Conservation (phyloP, 2,888 invertebrate genomes). For the Lissocephala sabroskyi region DNA sequence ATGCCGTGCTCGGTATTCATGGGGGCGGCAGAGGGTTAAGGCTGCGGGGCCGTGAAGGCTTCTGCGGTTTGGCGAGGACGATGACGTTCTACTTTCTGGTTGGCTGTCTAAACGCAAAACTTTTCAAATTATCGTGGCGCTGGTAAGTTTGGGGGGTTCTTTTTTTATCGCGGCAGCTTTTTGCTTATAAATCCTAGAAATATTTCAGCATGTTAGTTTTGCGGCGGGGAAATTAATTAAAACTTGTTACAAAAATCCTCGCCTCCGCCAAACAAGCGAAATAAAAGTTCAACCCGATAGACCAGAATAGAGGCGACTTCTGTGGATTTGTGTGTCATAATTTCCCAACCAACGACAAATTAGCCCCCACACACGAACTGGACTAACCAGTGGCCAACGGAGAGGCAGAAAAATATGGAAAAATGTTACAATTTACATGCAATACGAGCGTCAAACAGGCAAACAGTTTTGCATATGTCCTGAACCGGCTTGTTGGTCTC, state of each 20-base stretch:
- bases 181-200: slow-evolving; percentile 5
- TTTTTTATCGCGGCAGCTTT: slow-evolving; percentile 58
- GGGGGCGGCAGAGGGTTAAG: too few species aligned
- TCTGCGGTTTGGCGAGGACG: slow-evolving; percentile 12
- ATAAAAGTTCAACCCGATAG: slow-evolving; percentile 1
- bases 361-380: slow-evolving; percentile 32
- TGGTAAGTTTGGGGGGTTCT: too few species aligned
- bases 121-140: slow-evolving; percentile 62
- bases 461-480: slow-evolving; percentile 60
- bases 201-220: slow-evolving; percentile 17
- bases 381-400: background rate
- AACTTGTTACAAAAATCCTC: slow-evolving; percentile 45
- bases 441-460: slow-evolving; percentile 31
- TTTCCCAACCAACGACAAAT: slow-evolving; percentile 50
- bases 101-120: slow-evolving; percentile 60
- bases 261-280: slow-evolving; percentile 14
- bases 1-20: slow-evolving; percentile 49
- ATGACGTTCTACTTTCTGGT: slow-evolving; percentile 16
- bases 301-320: slow-evolving; percentile 19
- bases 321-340: slow-evolving; percentile 49
- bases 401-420: background rate
- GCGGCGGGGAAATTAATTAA: slow-evolving; percentile 62
- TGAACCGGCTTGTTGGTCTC: slow-evolving; percentile 26
- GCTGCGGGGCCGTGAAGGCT: background rate
- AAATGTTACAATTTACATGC: slow-evolving; percentile 41